Conservation (phyloP, 2,113 vertebrate species). For the Pomatorhinus ruficollis region DNA sequence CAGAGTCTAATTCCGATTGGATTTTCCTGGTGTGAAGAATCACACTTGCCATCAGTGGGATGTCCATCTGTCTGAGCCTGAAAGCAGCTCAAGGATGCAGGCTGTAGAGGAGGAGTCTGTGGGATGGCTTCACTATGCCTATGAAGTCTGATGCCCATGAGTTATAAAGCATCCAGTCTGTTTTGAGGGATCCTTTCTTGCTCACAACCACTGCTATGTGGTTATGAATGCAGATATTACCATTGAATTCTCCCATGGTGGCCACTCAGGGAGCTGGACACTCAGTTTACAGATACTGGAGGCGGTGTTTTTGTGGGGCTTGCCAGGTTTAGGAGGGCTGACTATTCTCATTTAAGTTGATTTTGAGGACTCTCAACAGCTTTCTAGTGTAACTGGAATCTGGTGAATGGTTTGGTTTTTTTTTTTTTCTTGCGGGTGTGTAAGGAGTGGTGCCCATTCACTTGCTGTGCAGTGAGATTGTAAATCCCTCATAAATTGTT, state of each 20-base stretch:
- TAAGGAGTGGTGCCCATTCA: background rate
- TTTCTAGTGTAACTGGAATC: background rate
- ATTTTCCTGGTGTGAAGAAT: background rate
- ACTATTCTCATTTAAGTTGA: background rate
- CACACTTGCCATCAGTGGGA: background rate
- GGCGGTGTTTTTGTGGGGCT: background rate
- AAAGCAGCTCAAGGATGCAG: background rate
- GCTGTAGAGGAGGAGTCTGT: background rate
- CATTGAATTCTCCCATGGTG: background rate
- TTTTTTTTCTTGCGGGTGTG: background rate
- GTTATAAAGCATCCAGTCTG: background rate
- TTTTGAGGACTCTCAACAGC: background rate
- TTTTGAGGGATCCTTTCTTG: background rate
- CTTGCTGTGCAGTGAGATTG: background rate
- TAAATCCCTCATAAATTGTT: background rate
- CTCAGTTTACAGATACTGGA: background rate
- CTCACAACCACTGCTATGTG: background rate
- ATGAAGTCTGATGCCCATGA: background rate
- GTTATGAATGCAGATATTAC: background rate
- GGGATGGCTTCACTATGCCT: background rate
- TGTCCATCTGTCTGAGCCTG: background rate
- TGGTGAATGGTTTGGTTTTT: background rate
- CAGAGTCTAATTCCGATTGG: fast-evolving
- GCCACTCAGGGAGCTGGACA: background rate
- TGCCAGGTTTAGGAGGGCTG: background rate